These are phyloP conservation scores for Halictus quadricinctus DNA, from an alignment of 2,888 invertebrate species.

Conservation along the genomic window DNA sequence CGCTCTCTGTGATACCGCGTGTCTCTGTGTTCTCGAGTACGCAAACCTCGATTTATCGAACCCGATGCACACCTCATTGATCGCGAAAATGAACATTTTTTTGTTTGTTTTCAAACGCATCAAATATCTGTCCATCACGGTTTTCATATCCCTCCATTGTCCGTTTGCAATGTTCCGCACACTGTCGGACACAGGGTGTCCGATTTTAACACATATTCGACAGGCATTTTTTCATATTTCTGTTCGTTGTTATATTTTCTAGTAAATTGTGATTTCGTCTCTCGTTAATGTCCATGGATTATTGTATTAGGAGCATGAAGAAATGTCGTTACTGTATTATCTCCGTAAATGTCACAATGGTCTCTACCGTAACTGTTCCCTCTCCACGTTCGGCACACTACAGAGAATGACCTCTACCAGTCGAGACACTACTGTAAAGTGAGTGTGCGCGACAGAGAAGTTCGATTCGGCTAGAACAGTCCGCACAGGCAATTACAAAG, in stretches of 20 bases:
- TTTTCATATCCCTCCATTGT: not conserved
- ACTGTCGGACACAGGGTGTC: not conserved
- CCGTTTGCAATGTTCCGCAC: not conserved
- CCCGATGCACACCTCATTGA: conserved; percentile 44
- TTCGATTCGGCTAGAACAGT: not conserved
- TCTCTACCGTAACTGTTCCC: too few species aligned
- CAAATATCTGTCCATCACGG: not conserved
- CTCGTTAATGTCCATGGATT: not conserved
- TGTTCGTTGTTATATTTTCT: not conserved
- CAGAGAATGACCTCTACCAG: too few species aligned
- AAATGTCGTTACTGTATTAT: too few species aligned
- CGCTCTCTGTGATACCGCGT: conserved; percentile 25
- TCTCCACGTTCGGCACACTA: too few species aligned
- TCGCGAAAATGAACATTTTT: conserved; percentile 52
- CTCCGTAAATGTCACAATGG: too few species aligned
- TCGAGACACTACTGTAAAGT: too few species aligned
- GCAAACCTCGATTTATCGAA: conserved; percentile 59
- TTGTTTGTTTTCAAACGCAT: not conserved
- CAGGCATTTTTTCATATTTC: not conserved
- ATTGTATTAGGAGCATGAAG: too few species aligned
- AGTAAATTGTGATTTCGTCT: not conserved
- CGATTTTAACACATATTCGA: not conserved
- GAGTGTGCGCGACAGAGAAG: not conserved
- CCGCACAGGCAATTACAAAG: not conserved
- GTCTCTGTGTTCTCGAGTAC: conserved; percentile 18